Evolutionary conservation across 2,888 invertebrate species (phyloP).

Genomic region (Nomada goodeniana): DNA sequence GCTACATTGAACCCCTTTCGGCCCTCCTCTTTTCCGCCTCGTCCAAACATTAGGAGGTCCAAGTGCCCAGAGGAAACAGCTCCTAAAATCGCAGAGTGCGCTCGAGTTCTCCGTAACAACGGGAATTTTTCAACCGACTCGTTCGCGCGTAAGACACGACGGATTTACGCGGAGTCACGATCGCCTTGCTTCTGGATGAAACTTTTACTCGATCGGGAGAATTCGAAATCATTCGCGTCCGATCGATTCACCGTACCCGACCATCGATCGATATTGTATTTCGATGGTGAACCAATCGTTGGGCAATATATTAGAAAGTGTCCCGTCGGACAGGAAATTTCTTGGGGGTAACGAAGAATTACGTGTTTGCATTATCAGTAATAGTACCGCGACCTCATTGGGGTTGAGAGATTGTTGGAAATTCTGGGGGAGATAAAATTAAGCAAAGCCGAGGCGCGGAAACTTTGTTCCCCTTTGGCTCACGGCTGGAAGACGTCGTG

Average conservation of each 20-base stretch:
- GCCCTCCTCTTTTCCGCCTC: not conserved
- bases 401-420: slow-evolving; percentile 22
- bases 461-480: slow-evolving; percentile 32
- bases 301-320: no score
- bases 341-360: no score
- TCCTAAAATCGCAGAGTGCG: no score
- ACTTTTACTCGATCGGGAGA: not conserved
- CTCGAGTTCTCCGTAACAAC: slow-evolving; percentile 13
- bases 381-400: slow-evolving; percentile 2
- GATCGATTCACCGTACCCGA: no score
- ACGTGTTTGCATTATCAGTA: not conserved
- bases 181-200: not conserved
- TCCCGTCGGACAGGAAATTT: no score
- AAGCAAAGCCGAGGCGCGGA: slow-evolving; percentile 8
- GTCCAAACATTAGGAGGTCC: not conserved
- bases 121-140: slow-evolving; percentile 19
- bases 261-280: no score
- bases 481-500: not conserved
- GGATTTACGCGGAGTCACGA: not conserved
- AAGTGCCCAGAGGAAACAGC: not conserved
- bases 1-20: not conserved
- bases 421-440: slow-evolving; percentile 23
- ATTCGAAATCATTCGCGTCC: not conserved
- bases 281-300: no score
- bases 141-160: slow-evolving; percentile 7